These are phyloP conservation scores for Phylloscopus trochilus DNA, from an alignment of 2,113 vertebrate genomes.

Conservation along the genomic window DNA sequence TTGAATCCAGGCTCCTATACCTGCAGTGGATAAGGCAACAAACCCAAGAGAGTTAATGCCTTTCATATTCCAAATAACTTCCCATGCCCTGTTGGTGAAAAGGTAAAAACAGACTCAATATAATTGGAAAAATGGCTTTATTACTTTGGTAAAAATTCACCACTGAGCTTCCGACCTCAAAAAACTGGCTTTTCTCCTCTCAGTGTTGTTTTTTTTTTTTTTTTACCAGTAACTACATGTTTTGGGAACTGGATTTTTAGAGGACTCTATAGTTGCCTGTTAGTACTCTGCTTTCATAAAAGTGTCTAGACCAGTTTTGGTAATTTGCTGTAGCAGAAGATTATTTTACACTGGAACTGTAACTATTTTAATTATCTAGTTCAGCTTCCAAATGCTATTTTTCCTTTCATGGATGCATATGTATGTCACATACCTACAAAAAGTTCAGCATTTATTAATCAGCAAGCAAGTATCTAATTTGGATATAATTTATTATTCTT, in stretches of 20 bases:
- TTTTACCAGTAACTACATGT: background rate
- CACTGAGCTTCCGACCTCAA: background rate
- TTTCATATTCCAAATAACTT: background rate
- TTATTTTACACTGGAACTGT: background rate
- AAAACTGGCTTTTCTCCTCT: background rate
- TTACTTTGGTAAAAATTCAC: background rate
- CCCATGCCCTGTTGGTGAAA: background rate
- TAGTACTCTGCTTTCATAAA: background rate
- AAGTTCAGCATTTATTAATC: background rate
- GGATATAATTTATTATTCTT: background rate
- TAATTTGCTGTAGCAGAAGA: background rate
- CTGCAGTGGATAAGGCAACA: background rate
- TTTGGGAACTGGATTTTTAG: background rate
- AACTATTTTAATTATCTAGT: background rate
- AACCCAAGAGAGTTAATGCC: background rate
- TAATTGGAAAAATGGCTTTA: background rate
- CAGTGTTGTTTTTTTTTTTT: background rate
- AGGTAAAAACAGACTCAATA: background rate
- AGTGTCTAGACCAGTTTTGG: background rate
- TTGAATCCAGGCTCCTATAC: background rate
- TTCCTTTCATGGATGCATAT: background rate
- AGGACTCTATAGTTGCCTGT: background rate
- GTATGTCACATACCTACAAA: background rate
- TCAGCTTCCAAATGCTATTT: background rate
- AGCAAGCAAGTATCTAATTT: background rate